Evolutionary conservation across 2,888 invertebrate species (phyloP).

Genomic region (Alloplasta piceator): DNA sequence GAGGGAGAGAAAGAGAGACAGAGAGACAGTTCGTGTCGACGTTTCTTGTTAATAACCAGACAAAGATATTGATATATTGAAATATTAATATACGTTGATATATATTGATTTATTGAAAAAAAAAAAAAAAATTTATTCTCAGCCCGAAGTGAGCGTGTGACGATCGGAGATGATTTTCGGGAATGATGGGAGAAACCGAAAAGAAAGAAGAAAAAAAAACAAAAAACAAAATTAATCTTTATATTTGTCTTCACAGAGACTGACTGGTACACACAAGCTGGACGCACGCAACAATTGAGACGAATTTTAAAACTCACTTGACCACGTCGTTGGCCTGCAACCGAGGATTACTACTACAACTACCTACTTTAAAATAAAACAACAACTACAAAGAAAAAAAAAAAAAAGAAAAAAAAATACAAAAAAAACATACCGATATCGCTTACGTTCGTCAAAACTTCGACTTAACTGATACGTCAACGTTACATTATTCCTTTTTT

Average conservation of each 20-base stretch:
- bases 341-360: slow-evolving; percentile 82
- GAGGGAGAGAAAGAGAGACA: slow-evolving; percentile 28
- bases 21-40: slow-evolving; percentile 42
- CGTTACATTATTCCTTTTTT: slow-evolving; percentile 75
- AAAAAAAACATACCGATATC: slow-evolving; percentile 69
- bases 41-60: slow-evolving; percentile 49
- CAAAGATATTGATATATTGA: no score
- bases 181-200: slow-evolving; percentile 33
- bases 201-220: slow-evolving; percentile 58
- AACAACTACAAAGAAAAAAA: slow-evolving; percentile 45
- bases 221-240: slow-evolving; percentile 76
- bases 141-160: slow-evolving; percentile 65
- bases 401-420: slow-evolving; percentile 31
- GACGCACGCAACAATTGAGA: slow-evolving; percentile 83
- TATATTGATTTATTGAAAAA: background rate
- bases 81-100: no score
- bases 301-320: slow-evolving; percentile 83
- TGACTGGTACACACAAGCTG: slow-evolving; percentile 83
- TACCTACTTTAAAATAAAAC: slow-evolving; percentile 78
- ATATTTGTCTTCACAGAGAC: slow-evolving; percentile 84
- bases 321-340: slow-evolving; percentile 83
- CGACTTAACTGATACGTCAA: slow-evolving; percentile 80
- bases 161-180: slow-evolving; percentile 64
- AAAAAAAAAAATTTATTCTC: slow-evolving; percentile 39
- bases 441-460: slow-evolving; percentile 81